Percentiles rank a stretch among this genome's conserved stretches.
Conservation (phyloP, 2,888 invertebrate genomes). For the Lithophane socia region DNA sequence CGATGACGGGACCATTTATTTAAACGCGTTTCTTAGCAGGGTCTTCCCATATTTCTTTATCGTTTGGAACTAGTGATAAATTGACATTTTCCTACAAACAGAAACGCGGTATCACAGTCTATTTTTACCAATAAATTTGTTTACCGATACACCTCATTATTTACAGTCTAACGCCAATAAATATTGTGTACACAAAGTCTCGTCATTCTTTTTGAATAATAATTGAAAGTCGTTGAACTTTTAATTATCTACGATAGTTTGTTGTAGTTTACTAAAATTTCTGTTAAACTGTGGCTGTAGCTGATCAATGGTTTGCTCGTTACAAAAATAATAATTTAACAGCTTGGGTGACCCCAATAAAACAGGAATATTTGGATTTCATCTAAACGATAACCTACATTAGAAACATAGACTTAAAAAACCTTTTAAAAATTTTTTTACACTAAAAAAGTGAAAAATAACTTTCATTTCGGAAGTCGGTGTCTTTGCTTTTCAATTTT, state of each 20-base stretch:
- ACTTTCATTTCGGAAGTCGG: no score
- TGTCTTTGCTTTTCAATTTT: no score
- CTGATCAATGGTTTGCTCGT: constrained; percentile 13
- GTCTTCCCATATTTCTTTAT: constrained; percentile 7
- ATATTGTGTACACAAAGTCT: constrained; percentile 41
- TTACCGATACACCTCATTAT: constrained; percentile 53
- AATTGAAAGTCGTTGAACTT: constrained; percentile 28
- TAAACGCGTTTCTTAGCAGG: constrained; percentile 7
- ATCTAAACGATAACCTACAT: constrained; percentile 20
- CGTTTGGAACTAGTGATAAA: constrained; percentile 44
- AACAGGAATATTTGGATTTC: constrained; percentile 18
- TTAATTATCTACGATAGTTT: background rate
- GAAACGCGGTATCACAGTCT: constrained; percentile 28
- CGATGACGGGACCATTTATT: constrained; percentile 40
- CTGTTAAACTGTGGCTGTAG: background rate
- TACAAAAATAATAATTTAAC: constrained; percentile 29
- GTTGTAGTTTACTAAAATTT: constrained; percentile 4
- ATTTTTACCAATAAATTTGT: constrained; percentile 50
- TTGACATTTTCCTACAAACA: constrained; percentile 33
- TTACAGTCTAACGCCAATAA: constrained; percentile 47
- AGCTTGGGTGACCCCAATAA: constrained; percentile 23
- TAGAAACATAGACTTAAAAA: no score
- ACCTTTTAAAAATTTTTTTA: no score
- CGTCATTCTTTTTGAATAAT: constrained; percentile 49
- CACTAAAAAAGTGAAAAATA: no score